Base-by-base conservation (phyloP, 2,113 vertebrate species). In the Chunga burmeisteri region DNA sequence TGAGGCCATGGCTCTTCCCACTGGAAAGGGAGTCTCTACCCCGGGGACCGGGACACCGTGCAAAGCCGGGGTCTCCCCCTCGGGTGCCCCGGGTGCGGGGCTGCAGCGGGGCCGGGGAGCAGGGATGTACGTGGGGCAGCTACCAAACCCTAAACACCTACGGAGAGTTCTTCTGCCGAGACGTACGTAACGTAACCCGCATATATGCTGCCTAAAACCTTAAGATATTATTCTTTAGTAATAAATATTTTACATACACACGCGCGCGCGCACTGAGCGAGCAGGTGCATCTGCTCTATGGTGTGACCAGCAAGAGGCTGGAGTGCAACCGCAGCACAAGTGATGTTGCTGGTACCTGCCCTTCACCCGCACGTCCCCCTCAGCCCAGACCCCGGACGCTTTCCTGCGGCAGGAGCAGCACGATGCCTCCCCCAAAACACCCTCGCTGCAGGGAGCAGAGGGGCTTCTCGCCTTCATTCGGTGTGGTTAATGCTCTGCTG, bases 151-250 rank as follows among this genome's bases (percentile, higher is more conserved):
- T 7, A 2, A 12, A 12, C 49, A 11, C 22, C n/a, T 13, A 3
- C 53, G 8, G 53, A 26, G n/a, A 2, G 55, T 10, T 38, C 36
- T 10, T 38, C 36, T 8, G 47, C 3, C 5, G 56, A 3, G 46
- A 3, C 2, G 25, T 9, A 2, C 3, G 0, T 6, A 29, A 15
- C 0, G 11, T 8, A 6, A 7, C 8, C 47, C 12, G 30, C 7
- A 11, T 3, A 2, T 9, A 6, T 3, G 38, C 67, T 30, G 36
- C 56, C 6, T 3, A 40, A 26, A 27, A 6, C 34, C 27, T 9
- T 4, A 10, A 16, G 29, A 9, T 23, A 25, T 16, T 13, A 5
- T 59, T 25, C 44, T 21, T 32, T 42, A 42, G 20, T 11, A 26
- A 13, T 6, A n/a, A 16, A 4, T 20, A 50, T 17, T n/a, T 23